Base-by-base conservation (phyloP, 2,113 vertebrate species). In the Siniperca chuatsi region DNA sequence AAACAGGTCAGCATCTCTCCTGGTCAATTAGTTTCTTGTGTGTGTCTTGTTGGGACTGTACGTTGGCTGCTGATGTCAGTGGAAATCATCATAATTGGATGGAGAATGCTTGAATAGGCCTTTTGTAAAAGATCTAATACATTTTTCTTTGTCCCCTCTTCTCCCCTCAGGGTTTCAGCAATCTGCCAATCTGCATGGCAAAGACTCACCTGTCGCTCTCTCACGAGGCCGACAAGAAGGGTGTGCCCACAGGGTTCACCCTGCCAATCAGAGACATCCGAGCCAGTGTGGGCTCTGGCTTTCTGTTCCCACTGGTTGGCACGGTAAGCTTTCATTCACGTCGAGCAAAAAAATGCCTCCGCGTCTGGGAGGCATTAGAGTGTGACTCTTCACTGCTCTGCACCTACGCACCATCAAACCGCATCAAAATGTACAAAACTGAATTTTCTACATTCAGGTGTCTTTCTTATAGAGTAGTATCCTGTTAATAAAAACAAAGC, bases 151-250 rank as follows among this genome's bases (percentile, higher is more conserved):
- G 44, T 67, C 4, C 50, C 7, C 10, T 48, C 65, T 33, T 84
- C 46, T 67, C 12, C 81, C 44, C 62, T 40, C 82, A 99, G 98
- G 98, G 98, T 35, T 99, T 99, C 89, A 96, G 96, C 76, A 96
- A 95, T 80, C 95, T 99, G 75, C 99, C 99, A 20, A 96, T 99
- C 90, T 99, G 99, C 94, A 99, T 99, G 99, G 99, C 99, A 15
- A 99, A 99, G 93, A 99, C 98, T 60, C 99, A 99, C 84, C 89
- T 99, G 81, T 99, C 99, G 0, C 94, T 99, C 60, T 99, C 98
- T 87, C 99, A 99, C 11, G 96, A 99, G 88, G 97, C 99, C 13
- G 98, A 99, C 79, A 96, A 92, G 85, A 99, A 99, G 93, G 99
- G 99, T 1, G 98, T 97, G 2, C 99, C 99, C 3, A 96, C 94